Evolutionary conservation across 1,140 invertebrate genomes (phyloP).

Genomic region (Platorchestia sp.): DNA sequence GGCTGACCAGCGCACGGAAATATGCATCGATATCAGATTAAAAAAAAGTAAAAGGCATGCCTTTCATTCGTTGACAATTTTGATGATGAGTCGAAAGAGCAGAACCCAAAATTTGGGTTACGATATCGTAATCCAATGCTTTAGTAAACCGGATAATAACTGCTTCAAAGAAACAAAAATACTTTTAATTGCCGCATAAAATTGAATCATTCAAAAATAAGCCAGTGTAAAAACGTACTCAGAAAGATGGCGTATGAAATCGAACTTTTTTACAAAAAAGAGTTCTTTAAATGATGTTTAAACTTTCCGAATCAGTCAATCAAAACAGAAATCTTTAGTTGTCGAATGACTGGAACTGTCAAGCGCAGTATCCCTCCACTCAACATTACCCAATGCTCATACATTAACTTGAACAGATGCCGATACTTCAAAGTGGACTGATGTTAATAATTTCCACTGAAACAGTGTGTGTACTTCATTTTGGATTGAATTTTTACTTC

Average conservation of each 20-base stretch:
- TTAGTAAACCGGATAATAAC: background rate
- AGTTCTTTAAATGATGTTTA: background rate
- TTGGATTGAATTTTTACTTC: no score
- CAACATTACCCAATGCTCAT: background rate
- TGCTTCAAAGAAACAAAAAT: background rate
- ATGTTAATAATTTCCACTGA: no score
- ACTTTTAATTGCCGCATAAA: background rate
- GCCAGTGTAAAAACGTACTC: background rate
- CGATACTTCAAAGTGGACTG: no score
- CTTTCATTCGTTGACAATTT: background rate
- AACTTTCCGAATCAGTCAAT: background rate
- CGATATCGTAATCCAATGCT: background rate
- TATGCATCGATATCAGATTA: background rate
- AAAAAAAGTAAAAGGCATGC: background rate
- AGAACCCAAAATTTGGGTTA: background rate
- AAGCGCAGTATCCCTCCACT: background rate
- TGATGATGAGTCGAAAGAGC: background rate
- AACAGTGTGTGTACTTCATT: no score
- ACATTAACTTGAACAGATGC: background rate
- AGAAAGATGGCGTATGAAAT: background rate
- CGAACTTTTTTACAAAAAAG: background rate
- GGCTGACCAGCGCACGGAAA: background rate
- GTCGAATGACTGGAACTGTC: background rate
- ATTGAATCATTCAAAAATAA: background rate
- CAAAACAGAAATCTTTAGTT: background rate